A percentile compares a stretch with the other conserved stretches of the same genome.
phyloP scores from a whole-genome alignment of 2,113 vertebrate species.

The Gymnorhina tibicen region DNA sequence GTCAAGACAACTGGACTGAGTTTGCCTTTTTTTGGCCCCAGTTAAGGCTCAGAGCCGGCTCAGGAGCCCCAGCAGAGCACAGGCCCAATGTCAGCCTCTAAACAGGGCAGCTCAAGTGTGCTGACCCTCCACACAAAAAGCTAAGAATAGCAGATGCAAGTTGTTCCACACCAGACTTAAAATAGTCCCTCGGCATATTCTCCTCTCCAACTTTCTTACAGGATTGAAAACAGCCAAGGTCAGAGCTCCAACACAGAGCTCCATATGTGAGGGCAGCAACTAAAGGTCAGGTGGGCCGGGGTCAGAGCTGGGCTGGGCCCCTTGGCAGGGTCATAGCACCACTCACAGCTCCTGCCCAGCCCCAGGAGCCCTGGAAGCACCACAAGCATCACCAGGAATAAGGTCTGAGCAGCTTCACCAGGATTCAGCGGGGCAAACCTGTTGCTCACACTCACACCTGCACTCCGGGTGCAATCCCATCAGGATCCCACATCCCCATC shows the following conservation, averaged over 20 bases:
- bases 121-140: constrained; percentile 6
- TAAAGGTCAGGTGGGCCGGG: background rate
- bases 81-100: background rate
- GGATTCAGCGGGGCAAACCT: background rate
- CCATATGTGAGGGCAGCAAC: background rate
- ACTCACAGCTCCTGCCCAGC: background rate
- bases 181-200: background rate
- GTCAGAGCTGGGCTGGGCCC: background rate
- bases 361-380: background rate
- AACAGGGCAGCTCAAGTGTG: background rate
- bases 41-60: background rate
- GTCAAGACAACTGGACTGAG: no score
- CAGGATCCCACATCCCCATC: background rate
- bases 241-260: background rate
- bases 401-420: fast-evolving
- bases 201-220: background rate
- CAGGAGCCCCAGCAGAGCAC: background rate
- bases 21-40: background rate
- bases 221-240: background rate
- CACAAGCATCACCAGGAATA: background rate
- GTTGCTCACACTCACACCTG: background rate
- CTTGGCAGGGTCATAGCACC: background rate
- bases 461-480: background rate
- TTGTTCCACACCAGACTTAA: background rate
- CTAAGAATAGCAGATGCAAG: constrained; percentile 21